These are phyloP conservation scores for Oceanites oceanicus DNA, from an alignment of 2,113 vertebrate genomes.

Conservation along the genomic window DNA sequence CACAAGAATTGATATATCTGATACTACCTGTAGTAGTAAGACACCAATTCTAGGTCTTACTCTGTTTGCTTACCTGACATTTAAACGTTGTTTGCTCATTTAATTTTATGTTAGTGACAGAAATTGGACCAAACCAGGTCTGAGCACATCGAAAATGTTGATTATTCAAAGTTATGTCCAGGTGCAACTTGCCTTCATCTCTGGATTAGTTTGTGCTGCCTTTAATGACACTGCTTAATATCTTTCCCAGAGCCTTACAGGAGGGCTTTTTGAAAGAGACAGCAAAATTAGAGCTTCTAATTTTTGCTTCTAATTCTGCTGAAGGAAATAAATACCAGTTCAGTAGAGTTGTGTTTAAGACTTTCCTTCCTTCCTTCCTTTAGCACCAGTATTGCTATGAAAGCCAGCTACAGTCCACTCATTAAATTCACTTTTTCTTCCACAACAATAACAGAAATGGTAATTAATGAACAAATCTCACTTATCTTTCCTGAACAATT, in stretches of 20 bases:
- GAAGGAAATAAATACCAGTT: neutral
- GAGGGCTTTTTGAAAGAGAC: neutral
- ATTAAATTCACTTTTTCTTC: neutral
- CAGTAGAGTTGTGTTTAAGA: neutral
- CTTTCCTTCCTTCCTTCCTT: neutral
- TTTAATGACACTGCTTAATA: neutral
- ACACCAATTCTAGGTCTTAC: neutral
- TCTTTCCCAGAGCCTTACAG: neutral
- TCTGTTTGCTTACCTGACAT: neutral
- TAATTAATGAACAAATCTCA: neutral
- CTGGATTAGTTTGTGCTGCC: neutral
- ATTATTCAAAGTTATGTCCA: neutral
- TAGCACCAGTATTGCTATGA: neutral
- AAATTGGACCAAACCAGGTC: neutral
- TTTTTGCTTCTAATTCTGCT: neutral
- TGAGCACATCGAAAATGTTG: neutral
- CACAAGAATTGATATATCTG: neutral
- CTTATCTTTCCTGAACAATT: neutral
- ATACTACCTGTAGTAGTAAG: neutral
- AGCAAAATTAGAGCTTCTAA: neutral
- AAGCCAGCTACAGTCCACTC: neutral
- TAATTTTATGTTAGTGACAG: neutral
- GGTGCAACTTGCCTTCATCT: rapidly evolving
- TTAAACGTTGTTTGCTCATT: neutral
- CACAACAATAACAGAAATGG: neutral